These are phyloP conservation scores for Hippocampus zosterae DNA, from an alignment of 2,113 vertebrate species.

Conservation along the genomic window DNA sequence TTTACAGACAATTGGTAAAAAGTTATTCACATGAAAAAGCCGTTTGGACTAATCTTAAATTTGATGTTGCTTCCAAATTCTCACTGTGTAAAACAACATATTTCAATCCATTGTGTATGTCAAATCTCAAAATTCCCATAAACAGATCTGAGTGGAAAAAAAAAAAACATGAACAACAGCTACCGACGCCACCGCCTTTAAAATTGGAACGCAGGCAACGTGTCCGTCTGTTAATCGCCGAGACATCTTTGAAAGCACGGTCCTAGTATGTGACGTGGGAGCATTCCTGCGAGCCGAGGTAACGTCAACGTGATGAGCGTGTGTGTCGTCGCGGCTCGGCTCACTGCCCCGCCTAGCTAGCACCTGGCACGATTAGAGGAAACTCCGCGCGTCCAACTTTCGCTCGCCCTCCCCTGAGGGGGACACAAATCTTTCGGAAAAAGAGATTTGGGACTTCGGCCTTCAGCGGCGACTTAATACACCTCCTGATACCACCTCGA, in stretches of 20 bases:
- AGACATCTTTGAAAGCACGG: constrained; percentile 3
- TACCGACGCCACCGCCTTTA: not conserved
- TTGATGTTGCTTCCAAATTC: too few species aligned
- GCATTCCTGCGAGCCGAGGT: constrained; percentile 11
- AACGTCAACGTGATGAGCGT: constrained; percentile 22
- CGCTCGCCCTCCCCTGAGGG: constrained; percentile 67
- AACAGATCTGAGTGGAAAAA: not conserved
- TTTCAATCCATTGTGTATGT: too few species aligned
- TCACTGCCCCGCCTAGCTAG: constrained; percentile 51
- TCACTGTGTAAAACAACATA: too few species aligned
- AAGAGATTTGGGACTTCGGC: constrained; percentile 12
- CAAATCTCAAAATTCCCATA: not conserved
- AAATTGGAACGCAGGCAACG: not conserved
- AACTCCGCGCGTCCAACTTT: constrained; percentile 72
- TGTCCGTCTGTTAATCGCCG: not conserved
- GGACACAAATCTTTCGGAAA: constrained; percentile 46
- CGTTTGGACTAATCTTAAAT: too few species aligned
- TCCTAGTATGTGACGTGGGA: constrained; percentile 4
- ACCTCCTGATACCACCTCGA: too few species aligned
- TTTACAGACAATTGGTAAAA: too few species aligned
- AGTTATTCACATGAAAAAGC: too few species aligned
- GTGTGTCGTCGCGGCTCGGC: constrained; percentile 17
- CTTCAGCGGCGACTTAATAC: too few species aligned
- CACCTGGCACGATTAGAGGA: constrained; percentile 60
- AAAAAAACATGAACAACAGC: not conserved